These are phyloP conservation scores for Cuniculus paca DNA, from an alignment of 2,797 vertebrate species.

Conservation along the genomic window DNA sequence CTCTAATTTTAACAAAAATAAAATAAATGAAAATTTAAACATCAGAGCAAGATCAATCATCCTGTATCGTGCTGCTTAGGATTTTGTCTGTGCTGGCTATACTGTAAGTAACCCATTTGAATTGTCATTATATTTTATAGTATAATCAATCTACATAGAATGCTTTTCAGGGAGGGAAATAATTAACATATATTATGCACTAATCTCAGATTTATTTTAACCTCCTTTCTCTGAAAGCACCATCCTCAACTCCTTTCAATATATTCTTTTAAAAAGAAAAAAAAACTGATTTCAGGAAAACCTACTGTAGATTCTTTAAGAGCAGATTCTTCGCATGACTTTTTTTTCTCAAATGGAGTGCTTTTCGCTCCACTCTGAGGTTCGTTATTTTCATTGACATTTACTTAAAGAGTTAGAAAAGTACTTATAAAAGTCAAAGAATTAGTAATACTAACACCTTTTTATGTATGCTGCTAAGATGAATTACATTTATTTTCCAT, in stretches of 20 bases:
- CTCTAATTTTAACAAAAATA: not conserved
- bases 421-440: not conserved
- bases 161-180: conserved; percentile 19
- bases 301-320: not conserved
- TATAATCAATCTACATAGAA: not conserved
- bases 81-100: not conserved
- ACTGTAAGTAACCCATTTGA: not conserved
- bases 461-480: not conserved
- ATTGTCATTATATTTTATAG: not conserved
- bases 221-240: not conserved
- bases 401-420: not conserved
- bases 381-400: conserved; percentile 12
- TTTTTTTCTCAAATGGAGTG: not conserved
- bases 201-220: not conserved
- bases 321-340: not conserved
- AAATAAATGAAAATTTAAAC: conserved; percentile 31
- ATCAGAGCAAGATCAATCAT: not conserved
- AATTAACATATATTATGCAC: not conserved
- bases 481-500: conserved; percentile 52
- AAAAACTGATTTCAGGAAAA: conserved; percentile 2
- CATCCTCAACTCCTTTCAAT: not conserved
- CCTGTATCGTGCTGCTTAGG: not conserved
- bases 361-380: not conserved
- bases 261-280: not conserved
- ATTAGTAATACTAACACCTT: conserved; percentile 21